Conservation (phyloP, 2,113 vertebrate species). For the Physeter macrocephalus region DNA sequence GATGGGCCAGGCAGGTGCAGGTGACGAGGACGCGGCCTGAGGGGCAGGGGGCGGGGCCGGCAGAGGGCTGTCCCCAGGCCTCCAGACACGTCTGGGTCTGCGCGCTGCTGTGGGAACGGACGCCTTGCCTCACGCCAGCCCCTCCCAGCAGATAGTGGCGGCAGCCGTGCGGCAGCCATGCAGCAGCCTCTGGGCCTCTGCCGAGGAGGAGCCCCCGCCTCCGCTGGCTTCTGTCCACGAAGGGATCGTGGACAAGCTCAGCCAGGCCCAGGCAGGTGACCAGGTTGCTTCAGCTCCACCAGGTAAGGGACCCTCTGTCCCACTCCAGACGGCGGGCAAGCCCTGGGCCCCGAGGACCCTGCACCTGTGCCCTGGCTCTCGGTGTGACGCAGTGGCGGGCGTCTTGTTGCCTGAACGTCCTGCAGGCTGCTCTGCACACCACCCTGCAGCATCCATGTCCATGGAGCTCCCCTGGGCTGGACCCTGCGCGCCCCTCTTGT, state of each 20-base stretch:
- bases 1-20: not conserved
- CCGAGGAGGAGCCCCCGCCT: constrained; percentile 47
- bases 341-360: not conserved
- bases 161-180: too few species aligned
- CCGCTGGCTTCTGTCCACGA: constrained; percentile 12
- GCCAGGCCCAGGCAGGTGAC: not conserved
- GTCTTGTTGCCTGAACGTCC: not conserved
- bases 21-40: too few species aligned
- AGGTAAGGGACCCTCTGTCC: constrained; percentile 12
- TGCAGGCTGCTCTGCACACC: not conserved
- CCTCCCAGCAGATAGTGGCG: constrained; percentile 2
- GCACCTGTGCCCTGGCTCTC: rapidly evolving
- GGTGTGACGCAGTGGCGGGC: rapidly evolving
- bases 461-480: rapidly evolving
- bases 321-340: rapidly evolving
- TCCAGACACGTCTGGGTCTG: rapidly evolving
- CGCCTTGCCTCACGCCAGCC: not conserved
- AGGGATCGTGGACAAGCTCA: not conserved
- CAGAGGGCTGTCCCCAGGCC: too few species aligned
- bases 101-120: not conserved
- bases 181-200: not conserved
- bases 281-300: not conserved
- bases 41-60: not conserved
- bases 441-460: rapidly evolving
- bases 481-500: too few species aligned